Base-by-base conservation (phyloP, 1,140 invertebrate genomes). In the Conus ventricosus region DNA sequence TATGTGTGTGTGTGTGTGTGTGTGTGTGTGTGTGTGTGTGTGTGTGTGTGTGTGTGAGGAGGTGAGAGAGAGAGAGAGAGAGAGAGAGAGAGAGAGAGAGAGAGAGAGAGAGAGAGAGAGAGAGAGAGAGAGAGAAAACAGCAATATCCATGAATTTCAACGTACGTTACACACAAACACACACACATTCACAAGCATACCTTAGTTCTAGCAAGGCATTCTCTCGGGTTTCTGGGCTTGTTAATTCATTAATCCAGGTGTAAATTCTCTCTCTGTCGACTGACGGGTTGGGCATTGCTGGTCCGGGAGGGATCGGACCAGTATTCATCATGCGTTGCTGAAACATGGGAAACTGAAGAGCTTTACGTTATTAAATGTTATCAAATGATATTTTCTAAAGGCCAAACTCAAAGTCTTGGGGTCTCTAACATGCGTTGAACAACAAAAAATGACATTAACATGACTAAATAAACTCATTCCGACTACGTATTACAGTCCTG, bases 241-340 rank as follows among this genome's bases (percentile, higher is more conserved):
- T 97, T n/a, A 99, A 94, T 93, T 99, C 99, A 89, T 97, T 96
- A 91, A 99, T 99, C 98, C 98, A 99, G 91, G 97, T 96, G 93
- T 98, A 98, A 81, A 99, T 97, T 94, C 98, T 97, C 89, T 98
- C 97, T 75, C 97, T 95, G 91, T 98, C 97, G 71, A 97, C 96
- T 27, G 91, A 92, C 57, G 93, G 92, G 83, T 20, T 85, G 11
- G 90, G 89, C 6, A 91, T 88, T 17, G 89, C 55, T 63, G 87
- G 84, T 39, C 87, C 86, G 17, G 85, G 57, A 54, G 85, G 80
- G 5, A 78, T 78, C 57, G 89, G 89, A 25, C 88, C 71, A 8
- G 87, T 85, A 39, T 84, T 89, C n/a, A 90, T 87, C 84, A 92
- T 88, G 51, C 88, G 86, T 54, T 87, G 85, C 87, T 92, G 75